Evolutionary conservation across 2,888 invertebrate species (phyloP).

Genomic region (Epirrhoe tristata): DNA sequence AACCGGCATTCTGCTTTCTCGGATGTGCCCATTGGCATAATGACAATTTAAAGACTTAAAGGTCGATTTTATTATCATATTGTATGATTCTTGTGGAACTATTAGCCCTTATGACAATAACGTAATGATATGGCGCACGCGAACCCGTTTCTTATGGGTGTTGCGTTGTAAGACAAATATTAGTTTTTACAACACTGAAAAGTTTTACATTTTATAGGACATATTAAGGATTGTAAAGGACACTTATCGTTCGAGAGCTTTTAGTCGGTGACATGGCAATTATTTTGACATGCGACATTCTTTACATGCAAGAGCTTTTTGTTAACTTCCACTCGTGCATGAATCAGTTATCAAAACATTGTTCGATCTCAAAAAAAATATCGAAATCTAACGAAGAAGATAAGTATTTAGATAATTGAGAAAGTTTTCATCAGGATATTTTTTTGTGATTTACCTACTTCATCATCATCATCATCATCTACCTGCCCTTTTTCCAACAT

Average conservation of each 20-base stretch:
- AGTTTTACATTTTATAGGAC: slow-evolving; percentile 42
- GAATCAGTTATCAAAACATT: too few species aligned
- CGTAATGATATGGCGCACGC: slow-evolving; percentile 79
- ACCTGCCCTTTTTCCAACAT: too few species aligned
- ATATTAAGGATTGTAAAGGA: slow-evolving; percentile 40
- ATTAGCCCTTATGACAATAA: slow-evolving; percentile 84
- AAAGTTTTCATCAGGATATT: too few species aligned
- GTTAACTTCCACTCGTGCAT: background rate
- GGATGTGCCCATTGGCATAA: slow-evolving; percentile 56
- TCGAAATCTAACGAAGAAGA: too few species aligned
- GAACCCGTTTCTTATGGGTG: slow-evolving; percentile 69
- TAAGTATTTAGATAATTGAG: too few species aligned
- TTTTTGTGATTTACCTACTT: too few species aligned
- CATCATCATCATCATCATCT: too few species aligned
- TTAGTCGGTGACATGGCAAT: slow-evolving; percentile 18
- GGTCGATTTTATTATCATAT: slow-evolving; percentile 84
- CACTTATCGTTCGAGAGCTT: slow-evolving; percentile 28
- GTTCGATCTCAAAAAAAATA: too few species aligned
- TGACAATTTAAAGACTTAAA: slow-evolving; percentile 85
- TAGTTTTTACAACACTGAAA: slow-evolving; percentile 46
- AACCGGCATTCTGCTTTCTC: slow-evolving; percentile 1
- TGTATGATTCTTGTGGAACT: slow-evolving; percentile 83
- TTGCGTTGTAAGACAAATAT: slow-evolving; percentile 48
- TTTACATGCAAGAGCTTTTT: slow-evolving; percentile 13
- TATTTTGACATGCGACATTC: slow-evolving; percentile 24